Evolutionary conservation across 2,888 invertebrate genomes (phyloP).

Genomic region (Tipula helvola): DNA sequence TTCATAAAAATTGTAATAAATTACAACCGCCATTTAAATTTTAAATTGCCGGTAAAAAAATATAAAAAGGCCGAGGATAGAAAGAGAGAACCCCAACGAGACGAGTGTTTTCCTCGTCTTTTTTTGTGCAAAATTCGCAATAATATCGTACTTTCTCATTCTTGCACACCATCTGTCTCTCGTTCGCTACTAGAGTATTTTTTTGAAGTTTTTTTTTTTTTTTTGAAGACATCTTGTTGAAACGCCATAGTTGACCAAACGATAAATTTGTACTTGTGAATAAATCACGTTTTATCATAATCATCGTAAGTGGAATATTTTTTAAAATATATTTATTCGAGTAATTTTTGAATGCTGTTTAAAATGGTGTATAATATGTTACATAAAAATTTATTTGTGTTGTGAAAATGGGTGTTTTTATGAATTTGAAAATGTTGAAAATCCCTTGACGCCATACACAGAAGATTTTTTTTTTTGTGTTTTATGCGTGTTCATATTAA

Average conservation of each 20-base stretch:
- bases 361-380: not conserved
- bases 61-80: not conserved
- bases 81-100: not conserved
- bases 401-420: not conserved
- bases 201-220: slow-evolving; percentile 5
- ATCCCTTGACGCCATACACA: not conserved
- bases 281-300: slow-evolving; percentile 16
- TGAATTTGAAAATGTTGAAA: not conserved
- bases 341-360: not conserved
- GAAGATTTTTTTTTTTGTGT: not conserved
- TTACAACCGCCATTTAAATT: not conserved
- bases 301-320: slow-evolving; percentile 13
- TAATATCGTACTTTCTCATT: not conserved
- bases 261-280: slow-evolving; percentile 13
- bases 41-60: not conserved
- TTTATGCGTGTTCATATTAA: not conserved
- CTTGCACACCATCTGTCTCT: not conserved
- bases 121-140: not conserved
- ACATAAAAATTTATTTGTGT: not conserved
- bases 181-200: not conserved
- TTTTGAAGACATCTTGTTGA: slow-evolving; percentile 12
- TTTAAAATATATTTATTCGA: not conserved
- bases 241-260: slow-evolving; percentile 19
- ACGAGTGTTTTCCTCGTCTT: not conserved
- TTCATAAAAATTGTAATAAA: not conserved